phyloP scores from a whole-genome alignment of 2,797 vertebrate species.

The Pempheris klunzingeri region DNA sequence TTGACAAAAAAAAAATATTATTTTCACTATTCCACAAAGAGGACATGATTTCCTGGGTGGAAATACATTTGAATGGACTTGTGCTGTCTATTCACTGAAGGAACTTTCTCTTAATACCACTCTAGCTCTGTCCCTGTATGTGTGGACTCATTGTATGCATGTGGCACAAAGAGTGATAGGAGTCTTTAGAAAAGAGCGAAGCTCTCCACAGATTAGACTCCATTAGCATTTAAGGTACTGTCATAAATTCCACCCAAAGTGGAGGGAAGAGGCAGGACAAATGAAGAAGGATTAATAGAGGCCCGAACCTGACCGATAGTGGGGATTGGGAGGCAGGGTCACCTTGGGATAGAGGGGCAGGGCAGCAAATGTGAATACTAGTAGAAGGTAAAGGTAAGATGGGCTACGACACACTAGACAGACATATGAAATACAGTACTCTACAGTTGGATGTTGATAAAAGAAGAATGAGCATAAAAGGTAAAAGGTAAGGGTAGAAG shows the following conservation, averaged over 20 bases:
- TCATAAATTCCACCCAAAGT: slow-evolving; percentile 87
- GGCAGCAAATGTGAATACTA: slow-evolving; percentile 63
- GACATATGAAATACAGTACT: slow-evolving; percentile 75
- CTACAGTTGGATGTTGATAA: slow-evolving; percentile 71
- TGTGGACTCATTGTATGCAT: slow-evolving; percentile 78
- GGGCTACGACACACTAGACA: slow-evolving; percentile 68
- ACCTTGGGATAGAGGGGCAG: slow-evolving; percentile 82
- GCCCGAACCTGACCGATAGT: slow-evolving; percentile 82
- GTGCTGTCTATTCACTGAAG: slow-evolving; percentile 76
- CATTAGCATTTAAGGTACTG: slow-evolving; percentile 89
- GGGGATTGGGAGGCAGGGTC: slow-evolving; percentile 84
- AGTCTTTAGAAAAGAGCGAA: slow-evolving; percentile 84
- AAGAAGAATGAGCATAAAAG: slow-evolving; percentile 70
- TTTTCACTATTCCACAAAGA: slow-evolving; percentile 78
- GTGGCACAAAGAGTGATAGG: slow-evolving; percentile 84
- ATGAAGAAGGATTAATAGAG: slow-evolving; percentile 87
- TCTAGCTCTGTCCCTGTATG: slow-evolving; percentile 65
- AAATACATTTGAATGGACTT: slow-evolving; percentile 82
- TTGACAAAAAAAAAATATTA: slow-evolving; percentile 69
- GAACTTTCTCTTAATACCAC: slow-evolving; percentile 80
- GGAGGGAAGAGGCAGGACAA: slow-evolving; percentile 83
- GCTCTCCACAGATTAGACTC: slow-evolving; percentile 84
- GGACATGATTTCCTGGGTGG: slow-evolving; percentile 78
- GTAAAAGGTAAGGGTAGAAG: slow-evolving; percentile 72
- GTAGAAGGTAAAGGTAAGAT: slow-evolving; percentile 69